Percentiles rank a stretch among this genome's conserved stretches.
Conservation (phyloP, 2,797 vertebrate species). For the Liparis tanakae region DNA sequence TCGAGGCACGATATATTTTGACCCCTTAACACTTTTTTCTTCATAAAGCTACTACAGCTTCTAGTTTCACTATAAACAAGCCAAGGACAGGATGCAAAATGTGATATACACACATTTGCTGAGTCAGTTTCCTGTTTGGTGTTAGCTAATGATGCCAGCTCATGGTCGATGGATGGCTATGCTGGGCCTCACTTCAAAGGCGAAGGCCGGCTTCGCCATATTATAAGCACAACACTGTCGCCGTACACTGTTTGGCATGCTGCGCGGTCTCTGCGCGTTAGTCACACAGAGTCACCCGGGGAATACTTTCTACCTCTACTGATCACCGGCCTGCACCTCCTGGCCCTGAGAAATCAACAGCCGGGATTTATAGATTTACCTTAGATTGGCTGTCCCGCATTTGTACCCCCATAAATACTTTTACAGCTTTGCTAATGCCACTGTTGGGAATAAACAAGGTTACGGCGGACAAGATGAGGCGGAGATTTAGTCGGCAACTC, state of each 20-base stretch:
- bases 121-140: constrained; percentile 75
- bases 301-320: constrained; percentile 79
- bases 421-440: constrained; percentile 84
- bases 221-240: constrained; percentile 70
- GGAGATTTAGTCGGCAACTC: constrained; percentile 78
- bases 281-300: constrained; percentile 75
- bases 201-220: constrained; percentile 75
- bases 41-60: constrained; percentile 6
- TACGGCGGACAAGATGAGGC: constrained; percentile 79
- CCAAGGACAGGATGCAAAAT: constrained; percentile 49
- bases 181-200: constrained; percentile 63
- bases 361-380: constrained; percentile 85
- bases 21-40: constrained; percentile 13
- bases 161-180: constrained; percentile 71
- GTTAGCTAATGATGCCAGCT: constrained; percentile 74
- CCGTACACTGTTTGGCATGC: constrained; percentile 80
- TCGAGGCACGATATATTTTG: neutral
- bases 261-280: constrained; percentile 67
- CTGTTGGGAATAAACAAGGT: constrained; percentile 87
- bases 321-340: constrained; percentile 78
- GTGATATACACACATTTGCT: constrained; percentile 49
- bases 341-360: constrained; percentile 84
- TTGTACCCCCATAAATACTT: constrained; percentile 85
- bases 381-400: constrained; percentile 82
- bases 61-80: constrained; percentile 37